Percentiles rank a stretch among this genome's conserved stretches.
Conservation (phyloP, 2,888 invertebrate genomes). For the Tachina lurida region DNA sequence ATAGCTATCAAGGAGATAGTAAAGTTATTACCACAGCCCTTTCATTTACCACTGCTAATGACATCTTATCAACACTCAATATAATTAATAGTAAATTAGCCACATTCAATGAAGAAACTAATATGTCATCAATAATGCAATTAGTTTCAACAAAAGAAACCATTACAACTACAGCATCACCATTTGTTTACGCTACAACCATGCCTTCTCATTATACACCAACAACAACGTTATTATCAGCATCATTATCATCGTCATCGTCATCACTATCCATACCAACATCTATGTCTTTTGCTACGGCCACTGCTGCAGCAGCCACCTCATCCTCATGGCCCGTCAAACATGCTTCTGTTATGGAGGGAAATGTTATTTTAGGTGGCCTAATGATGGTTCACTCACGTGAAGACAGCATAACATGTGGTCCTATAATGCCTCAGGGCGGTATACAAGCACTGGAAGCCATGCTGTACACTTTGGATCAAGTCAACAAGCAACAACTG, state of each 20-base stretch:
- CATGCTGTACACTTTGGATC: conserved; percentile 95
- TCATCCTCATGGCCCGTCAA: conserved; percentile 89
- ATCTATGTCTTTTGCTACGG: neutral
- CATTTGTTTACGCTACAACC: conserved; percentile 7
- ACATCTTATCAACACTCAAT: conserved; percentile 8
- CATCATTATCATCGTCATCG: neutral
- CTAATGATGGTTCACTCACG: conserved; percentile 98
- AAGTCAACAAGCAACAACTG: conserved; percentile 87
- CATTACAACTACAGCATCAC: neutral
- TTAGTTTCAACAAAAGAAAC: conserved; percentile 19
- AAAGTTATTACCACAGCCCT: neutral
- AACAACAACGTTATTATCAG: neutral
- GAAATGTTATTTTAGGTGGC: conserved; percentile 94
- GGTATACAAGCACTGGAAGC: conserved; percentile 94
- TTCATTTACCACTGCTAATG: conserved; percentile 10
- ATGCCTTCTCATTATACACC: neutral
- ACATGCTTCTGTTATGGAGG: conserved; percentile 93
- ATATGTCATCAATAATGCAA: conserved; percentile 23
- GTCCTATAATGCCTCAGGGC: conserved; percentile 97
- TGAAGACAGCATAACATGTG: conserved; percentile 93
- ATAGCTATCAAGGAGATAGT: neutral
- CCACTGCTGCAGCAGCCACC: conserved; percentile 57
- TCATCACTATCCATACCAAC: neutral
- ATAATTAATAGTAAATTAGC: conserved; percentile 48
- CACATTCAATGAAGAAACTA: neutral